Base-by-base conservation (phyloP, 2,797 vertebrate genomes). In the Sparus aurata region DNA sequence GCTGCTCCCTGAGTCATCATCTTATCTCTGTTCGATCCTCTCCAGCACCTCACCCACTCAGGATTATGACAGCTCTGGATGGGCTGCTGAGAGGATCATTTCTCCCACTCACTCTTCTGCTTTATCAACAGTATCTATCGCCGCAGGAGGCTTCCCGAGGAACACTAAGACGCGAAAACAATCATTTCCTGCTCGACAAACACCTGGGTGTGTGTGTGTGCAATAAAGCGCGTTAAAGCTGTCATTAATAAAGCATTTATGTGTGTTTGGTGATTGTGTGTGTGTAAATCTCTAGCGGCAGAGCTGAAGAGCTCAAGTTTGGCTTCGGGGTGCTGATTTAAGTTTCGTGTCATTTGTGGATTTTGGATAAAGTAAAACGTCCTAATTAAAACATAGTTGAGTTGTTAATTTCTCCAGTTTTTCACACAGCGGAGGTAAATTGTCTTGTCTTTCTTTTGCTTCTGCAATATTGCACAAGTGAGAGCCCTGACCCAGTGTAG, bases 41-140 rank as follows among this genome's bases (percentile, higher is more conserved):
- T 83, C 75, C 84, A 69, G 63, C 75, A 62, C 80, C 75, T 88
- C 83, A 85, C 81, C 86, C 84, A 89, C 88, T 90, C 82, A 85
- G 85, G 85, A 90, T 91, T 87, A 87, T 80, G 81, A 76, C 85
- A 78, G 86, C 71, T 73, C 69, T 82, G 84, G 79, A 89, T 63
- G 69, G 77, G 73, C 82, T 85, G 77, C 80, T 69, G 83, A 86
- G 82, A 87, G 74, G 82, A 85, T 85, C 63, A 52, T 65, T 81
- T 79, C 82, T 80, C 85, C 80, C 76, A 70, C 86, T 73, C 82
- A 50, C 73, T 78, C 72, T 69, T 80, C 49, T 58, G 41, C 83
- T 83, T 84, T 77, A 85, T 87, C 86, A 41, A 46, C 74, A 41
- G 15, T 38, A 69, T 77, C 80, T 55, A 75, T 47, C 38, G 2